Evolutionary conservation across 2,888 invertebrate species (phyloP).

Genomic region (Oscheius sp.): DNA sequence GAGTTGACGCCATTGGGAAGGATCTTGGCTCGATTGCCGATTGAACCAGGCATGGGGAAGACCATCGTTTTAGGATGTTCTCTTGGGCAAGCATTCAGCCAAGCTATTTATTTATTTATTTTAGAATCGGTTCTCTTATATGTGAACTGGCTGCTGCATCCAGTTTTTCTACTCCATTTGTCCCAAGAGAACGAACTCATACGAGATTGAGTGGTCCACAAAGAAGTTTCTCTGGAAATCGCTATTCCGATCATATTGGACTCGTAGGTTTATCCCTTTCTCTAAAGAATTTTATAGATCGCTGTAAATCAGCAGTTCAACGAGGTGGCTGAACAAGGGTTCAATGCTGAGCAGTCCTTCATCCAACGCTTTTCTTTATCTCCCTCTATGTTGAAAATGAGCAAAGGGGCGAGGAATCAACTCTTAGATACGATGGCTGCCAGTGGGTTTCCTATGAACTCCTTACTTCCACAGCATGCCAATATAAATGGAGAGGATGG

Average conservation of each 20-base stretch:
- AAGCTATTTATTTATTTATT: no score
- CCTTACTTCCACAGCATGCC: slow-evolving; percentile 79
- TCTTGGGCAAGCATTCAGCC: slow-evolving; percentile 75
- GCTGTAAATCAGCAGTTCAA: slow-evolving; percentile 83
- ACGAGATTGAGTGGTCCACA: slow-evolving; percentile 78
- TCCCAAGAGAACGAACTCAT: slow-evolving; percentile 74
- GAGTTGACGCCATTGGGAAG: slow-evolving; percentile 91
- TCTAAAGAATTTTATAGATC: neutral
- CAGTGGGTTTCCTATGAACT: slow-evolving; percentile 87
- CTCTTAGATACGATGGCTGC: slow-evolving; percentile 78
- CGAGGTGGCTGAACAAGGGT: slow-evolving; percentile 73
- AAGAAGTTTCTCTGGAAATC: slow-evolving; percentile 83
- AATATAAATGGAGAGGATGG: slow-evolving; percentile 76
- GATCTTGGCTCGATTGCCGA: slow-evolving; percentile 90
- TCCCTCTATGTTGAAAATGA: slow-evolving; percentile 86
- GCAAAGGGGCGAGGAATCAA: slow-evolving; percentile 81
- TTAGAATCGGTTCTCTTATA: slow-evolving; percentile 85
- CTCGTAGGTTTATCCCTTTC: slow-evolving; percentile 74
- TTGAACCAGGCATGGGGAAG: slow-evolving; percentile 94
- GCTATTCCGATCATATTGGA: slow-evolving; percentile 93
- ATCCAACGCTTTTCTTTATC: slow-evolving; percentile 91
- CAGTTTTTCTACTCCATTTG: slow-evolving; percentile 92
- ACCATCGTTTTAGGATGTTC: slow-evolving; percentile 95
- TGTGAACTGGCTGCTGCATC: slow-evolving; percentile 93
- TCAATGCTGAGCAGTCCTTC: slow-evolving; percentile 80